Conservation (phyloP, 2,113 vertebrate species). For the Stigmatopora nigra region DNA sequence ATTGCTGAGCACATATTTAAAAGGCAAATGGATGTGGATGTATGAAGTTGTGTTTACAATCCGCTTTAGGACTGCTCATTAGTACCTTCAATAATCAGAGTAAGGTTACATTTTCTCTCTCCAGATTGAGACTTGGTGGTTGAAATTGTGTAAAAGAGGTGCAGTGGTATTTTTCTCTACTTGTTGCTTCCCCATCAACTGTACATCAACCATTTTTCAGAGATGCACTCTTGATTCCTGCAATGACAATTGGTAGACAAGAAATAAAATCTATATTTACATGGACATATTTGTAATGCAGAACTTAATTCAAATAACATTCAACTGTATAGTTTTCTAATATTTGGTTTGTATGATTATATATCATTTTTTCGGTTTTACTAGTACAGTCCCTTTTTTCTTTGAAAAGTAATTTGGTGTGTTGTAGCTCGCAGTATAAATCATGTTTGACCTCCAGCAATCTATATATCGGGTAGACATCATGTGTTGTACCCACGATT, state of each 20-base stretch:
- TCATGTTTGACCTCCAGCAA: constrained; percentile 7
- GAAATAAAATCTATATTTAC: constrained; percentile 39
- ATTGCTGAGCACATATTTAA: constrained; percentile 26
- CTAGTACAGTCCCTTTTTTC: constrained; percentile 17
- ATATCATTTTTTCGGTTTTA: constrained; percentile 24
- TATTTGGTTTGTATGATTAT: constrained; percentile 54
- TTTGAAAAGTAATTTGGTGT: constrained; percentile 27
- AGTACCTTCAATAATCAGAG: neutral
- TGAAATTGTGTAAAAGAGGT: neutral
- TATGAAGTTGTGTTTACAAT: constrained; percentile 20
- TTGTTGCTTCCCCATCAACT: neutral
- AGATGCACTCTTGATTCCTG: constrained; percentile 9
- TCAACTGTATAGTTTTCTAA: constrained; percentile 65
- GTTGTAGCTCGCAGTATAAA: constrained; percentile 24
- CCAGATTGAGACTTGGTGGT: neutral
- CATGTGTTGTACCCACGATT: too few relatives aligned
- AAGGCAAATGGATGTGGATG: constrained; percentile 4
- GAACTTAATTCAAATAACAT: constrained; percentile 59
- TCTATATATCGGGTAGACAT: constrained; percentile 1
- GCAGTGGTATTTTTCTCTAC: neutral
- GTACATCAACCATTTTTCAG: constrained; percentile 6
- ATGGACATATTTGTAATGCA: constrained; percentile 54
- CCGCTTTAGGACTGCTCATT: constrained; percentile 6
- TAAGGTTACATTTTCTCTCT: neutral
- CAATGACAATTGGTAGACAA: constrained; percentile 8